Evolutionary conservation across 2,888 invertebrate species (phyloP).

Genomic region (Zele albiditarsus): DNA sequence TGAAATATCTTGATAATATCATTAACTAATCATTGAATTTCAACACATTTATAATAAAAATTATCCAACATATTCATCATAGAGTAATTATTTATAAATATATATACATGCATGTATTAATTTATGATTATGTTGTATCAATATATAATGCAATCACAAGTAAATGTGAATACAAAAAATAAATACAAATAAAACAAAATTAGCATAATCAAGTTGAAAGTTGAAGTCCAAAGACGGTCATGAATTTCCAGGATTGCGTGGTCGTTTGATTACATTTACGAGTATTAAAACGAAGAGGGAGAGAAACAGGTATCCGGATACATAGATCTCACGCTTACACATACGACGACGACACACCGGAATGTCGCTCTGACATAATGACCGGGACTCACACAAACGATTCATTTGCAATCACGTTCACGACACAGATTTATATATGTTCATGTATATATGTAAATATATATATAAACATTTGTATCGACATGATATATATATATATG

Average conservation of each 20-base stretch:
- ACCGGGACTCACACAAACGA: slow-evolving; percentile 46
- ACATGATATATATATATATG: not conserved
- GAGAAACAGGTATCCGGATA: slow-evolving; percentile 33
- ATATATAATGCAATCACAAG: not conserved
- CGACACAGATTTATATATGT: not conserved
- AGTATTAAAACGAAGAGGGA: not conserved
- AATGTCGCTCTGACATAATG: slow-evolving; percentile 54
- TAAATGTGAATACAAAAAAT: not conserved
- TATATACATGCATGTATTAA: not conserved
- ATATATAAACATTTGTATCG: slow-evolving; percentile 26
- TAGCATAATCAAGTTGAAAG: not conserved
- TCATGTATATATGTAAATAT: slow-evolving; percentile 7
- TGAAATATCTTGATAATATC: slow-evolving; percentile 13
- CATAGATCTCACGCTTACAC: slow-evolving; percentile 30
- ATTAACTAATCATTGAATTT: slow-evolving; percentile 13
- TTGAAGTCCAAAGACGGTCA: not conserved
- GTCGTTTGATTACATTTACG: slow-evolving; percentile 11
- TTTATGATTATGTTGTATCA: not conserved
- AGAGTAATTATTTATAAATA: not conserved
- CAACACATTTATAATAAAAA: not conserved
- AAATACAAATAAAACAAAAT: not conserved
- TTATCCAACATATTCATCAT: slow-evolving; percentile 2
- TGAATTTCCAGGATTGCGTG: slow-evolving; percentile 20
- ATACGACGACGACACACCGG: slow-evolving; percentile 46
- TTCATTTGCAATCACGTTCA: slow-evolving; percentile 46